phyloP scores from a whole-genome alignment of 2,113 vertebrate species.

The Cephalopholis sonnerati region DNA sequence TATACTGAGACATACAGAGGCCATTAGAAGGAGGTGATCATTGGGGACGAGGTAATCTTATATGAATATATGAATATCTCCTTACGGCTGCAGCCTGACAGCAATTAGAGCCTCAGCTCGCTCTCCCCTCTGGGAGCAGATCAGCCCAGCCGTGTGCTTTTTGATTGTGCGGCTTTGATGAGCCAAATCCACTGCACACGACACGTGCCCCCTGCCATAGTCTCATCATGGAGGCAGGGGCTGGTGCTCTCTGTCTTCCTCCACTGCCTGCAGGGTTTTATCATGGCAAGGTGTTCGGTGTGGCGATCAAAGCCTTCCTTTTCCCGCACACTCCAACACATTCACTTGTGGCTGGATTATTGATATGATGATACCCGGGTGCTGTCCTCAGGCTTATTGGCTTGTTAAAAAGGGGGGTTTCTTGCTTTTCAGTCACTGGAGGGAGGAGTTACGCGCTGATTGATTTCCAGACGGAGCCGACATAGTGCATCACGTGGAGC shows the following conservation, averaged over 20 bases:
- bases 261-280: constrained; percentile 50
- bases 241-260: constrained; percentile 22
- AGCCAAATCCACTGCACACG: constrained; percentile 69
- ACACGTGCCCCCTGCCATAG: constrained; percentile 52
- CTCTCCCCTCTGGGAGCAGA: constrained; percentile 58
- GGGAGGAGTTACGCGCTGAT: constrained; percentile 65
- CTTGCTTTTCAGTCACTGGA: constrained; percentile 32
- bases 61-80: constrained; percentile 77
- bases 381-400: constrained; percentile 59
- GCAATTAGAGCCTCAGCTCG: constrained; percentile 64
- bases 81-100: constrained; percentile 65
- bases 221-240: constrained; percentile 44
- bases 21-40: constrained; percentile 64
- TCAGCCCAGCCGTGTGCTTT: constrained; percentile 64
- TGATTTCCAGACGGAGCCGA: constrained; percentile 67
- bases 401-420: constrained; percentile 44
- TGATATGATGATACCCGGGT: constrained; percentile 57
- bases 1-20: constrained; percentile 62
- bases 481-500: constrained; percentile 57
- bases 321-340: constrained; percentile 27
- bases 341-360: constrained; percentile 62
- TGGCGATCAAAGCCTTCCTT: constrained; percentile 42
- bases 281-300: constrained; percentile 51
- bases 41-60: constrained; percentile 76
- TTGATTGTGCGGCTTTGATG: constrained; percentile 76